Base-by-base conservation (phyloP, 2,113 vertebrate genomes). In the Chamaea fasciata region DNA sequence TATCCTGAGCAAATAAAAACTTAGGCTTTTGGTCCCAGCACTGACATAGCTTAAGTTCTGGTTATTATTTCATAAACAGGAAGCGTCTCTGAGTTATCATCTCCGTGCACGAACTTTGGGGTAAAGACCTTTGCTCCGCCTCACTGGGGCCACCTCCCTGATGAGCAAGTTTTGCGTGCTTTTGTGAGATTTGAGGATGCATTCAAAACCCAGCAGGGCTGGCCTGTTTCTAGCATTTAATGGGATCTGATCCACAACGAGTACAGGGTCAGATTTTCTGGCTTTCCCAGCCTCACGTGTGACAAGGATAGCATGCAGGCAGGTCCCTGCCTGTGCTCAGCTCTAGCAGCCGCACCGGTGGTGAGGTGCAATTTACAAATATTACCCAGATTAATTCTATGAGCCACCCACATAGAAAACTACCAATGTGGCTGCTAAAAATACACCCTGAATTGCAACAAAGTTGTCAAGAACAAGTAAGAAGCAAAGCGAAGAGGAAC, bases 371-470 rank as follows among this genome's bases (percentile, higher is more conserved):
- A 95, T 95, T 96, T 94, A 96, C 94, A 95, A 95, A 97, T 96
- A 97, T 93, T 96, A 96, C 76, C n/a, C 14, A 94, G 94, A 96
- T 96, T 94, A 96, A 97, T 96, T 96, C 94, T 90, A 75, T 49
- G 85, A 96, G 79, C 96, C 95, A 87, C 97, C 96, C 96, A 97
- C 96, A 94, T 37, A 92, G 57, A 92, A 93, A 95, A 92, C 88
- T 92, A 95, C 73, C 23, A 1, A 92, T 52, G 22, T 9, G 7
- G 78, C 76, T 94, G 93, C 96, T 97, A 97, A 97, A 96, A 97
- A 96, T 97, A 97, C 53, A 59, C 87, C 1, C 22, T 5, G 39
- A 93, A 89, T 91, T 83, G 94, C 95, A 95, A 96, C 85, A 55
- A 96, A 96, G 86, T 97, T 96, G 96, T 96, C 94, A 96, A 75